phyloP scores from a whole-genome alignment of 1,140 invertebrate species.

The Globodera rostochiensis region DNA sequence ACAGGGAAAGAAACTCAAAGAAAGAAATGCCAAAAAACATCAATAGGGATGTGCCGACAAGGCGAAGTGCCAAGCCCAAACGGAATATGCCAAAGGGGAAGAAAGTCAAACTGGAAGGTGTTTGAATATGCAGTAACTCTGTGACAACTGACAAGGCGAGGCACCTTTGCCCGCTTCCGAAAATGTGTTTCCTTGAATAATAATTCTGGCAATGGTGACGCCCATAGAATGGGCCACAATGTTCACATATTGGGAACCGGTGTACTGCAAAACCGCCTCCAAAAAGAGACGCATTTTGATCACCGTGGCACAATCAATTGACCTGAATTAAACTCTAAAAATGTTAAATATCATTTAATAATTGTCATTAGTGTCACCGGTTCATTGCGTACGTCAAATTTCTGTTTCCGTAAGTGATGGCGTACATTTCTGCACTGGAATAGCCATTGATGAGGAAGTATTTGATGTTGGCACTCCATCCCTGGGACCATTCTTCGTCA shows the following conservation, averaged over 20 bases:
- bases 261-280: conserved; percentile 53
- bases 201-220: conserved; percentile 49
- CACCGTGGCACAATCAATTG: conserved; percentile 38
- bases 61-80: too few relatives aligned
- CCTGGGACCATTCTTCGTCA: conserved; percentile 31
- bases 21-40: too few relatives aligned
- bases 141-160: too few relatives aligned
- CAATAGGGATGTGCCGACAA: too few relatives aligned
- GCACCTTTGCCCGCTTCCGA: background rate
- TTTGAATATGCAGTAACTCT: too few relatives aligned
- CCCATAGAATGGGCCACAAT: conserved; percentile 59
- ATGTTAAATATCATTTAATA: background rate
- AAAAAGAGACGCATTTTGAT: conserved; percentile 46
- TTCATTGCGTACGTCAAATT: conserved; percentile 33
- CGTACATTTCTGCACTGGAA: conserved; percentile 48
- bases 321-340: conserved; percentile 10
- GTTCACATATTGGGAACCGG: conserved; percentile 41
- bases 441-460: conserved; percentile 53
- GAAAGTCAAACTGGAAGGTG: too few relatives aligned
- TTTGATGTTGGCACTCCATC: conserved; percentile 39
- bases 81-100: too few relatives aligned
- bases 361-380: background rate
- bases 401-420: conserved; percentile 54
- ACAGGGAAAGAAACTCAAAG: too few relatives aligned
- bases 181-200: conserved; percentile 48